Conservation (phyloP, 2,888 invertebrate genomes). For the Coremacera marginata region DNA sequence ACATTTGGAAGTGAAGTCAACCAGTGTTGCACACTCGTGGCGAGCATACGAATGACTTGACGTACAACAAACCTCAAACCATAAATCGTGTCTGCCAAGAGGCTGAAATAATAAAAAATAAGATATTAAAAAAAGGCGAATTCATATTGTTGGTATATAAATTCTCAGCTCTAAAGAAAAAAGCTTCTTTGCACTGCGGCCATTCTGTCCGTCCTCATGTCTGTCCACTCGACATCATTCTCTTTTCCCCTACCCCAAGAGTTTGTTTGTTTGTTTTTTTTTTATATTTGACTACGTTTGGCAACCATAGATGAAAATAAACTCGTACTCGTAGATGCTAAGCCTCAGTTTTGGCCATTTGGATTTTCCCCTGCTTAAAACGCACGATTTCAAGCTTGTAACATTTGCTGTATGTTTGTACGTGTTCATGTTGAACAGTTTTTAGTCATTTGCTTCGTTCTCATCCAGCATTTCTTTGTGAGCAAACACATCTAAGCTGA, state of each 20-base stretch:
- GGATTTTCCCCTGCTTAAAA: background rate
- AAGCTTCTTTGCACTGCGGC: too few species aligned
- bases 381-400: conserved; percentile 1
- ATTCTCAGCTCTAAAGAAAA: too few species aligned
- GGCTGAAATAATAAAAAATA: background rate
- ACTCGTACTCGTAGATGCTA: background rate
- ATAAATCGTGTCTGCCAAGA: conserved; percentile 3
- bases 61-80: background rate
- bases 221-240: too few species aligned
- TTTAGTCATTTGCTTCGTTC: background rate
- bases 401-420: background rate
- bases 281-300: too few species aligned
- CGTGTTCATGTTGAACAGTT: background rate
- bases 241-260: too few species aligned
- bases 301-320: too few species aligned
- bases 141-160: background rate
- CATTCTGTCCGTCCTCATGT: too few species aligned
- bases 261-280: too few species aligned
- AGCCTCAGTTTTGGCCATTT: conserved; percentile 1
- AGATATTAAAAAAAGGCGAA: background rate
- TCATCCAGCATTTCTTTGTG: background rate
- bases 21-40: background rate
- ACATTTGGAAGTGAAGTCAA: conserved; percentile 2
- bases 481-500: background rate
- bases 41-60: background rate